A percentile compares a stretch with the other conserved stretches of the same genome.
Conservation (phyloP, 2,113 vertebrate genomes). For the Spilogale gracilis region DNA sequence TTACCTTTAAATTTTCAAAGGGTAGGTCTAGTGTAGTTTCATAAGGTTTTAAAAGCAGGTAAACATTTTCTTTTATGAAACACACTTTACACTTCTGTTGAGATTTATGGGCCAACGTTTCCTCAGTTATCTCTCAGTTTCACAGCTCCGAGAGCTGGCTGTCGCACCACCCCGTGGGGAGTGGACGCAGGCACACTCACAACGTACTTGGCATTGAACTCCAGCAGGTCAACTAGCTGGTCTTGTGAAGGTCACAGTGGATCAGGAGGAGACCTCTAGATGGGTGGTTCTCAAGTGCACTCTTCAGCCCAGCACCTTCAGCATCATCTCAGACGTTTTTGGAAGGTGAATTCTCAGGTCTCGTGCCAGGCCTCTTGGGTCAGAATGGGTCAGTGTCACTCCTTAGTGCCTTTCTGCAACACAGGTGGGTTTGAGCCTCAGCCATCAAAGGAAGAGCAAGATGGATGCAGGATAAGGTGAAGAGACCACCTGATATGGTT, state of each 20-base stretch:
- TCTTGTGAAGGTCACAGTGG: rapidly evolving
- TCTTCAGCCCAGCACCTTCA: background rate
- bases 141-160: background rate
- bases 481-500: background rate
- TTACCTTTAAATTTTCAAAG: background rate
- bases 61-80: background rate
- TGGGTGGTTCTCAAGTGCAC: rapidly evolving
- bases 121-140: background rate
- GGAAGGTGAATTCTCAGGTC: background rate
- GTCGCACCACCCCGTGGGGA: too few species aligned
- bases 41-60: background rate
- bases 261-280: background rate
- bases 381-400: background rate
- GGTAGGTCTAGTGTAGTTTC: background rate
- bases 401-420: rapidly evolving
- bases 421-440: background rate
- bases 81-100: background rate
- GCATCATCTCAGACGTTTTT: too few species aligned
- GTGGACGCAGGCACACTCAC: background rate
- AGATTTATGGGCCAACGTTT: background rate
- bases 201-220: rapidly evolving
- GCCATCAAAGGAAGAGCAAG: background rate
- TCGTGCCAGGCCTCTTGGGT: background rate
- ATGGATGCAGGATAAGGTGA: rapidly evolving
- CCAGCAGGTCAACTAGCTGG: background rate